Evolutionary conservation across 2,797 vertebrate species (phyloP).

Genomic region (Amazona ochrocephala): DNA sequence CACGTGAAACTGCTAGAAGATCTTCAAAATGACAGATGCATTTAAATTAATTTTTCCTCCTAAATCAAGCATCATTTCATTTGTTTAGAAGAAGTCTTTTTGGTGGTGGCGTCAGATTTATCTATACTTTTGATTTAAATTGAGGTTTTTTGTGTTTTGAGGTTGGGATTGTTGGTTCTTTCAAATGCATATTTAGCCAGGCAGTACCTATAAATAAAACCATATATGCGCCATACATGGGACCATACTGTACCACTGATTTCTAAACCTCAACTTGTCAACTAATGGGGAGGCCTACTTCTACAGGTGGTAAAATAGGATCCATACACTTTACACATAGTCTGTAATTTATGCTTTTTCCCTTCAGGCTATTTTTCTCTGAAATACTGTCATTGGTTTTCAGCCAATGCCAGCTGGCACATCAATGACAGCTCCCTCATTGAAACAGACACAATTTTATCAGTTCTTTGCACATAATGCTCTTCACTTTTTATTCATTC

Average conservation of each 20-base stretch:
- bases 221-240: not conserved
- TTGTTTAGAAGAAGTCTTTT: not conserved
- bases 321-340: not conserved
- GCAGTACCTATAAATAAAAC: not conserved
- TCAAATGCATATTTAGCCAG: not conserved
- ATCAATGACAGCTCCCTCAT: not conserved
- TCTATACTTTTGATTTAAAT: not conserved
- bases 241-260: not conserved
- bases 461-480: not conserved
- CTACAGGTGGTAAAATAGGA: not conserved
- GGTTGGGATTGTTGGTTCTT: not conserved
- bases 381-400: not conserved
- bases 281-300: not conserved
- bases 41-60: not conserved
- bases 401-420: not conserved
- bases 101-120: not conserved
- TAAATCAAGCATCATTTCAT: not conserved
- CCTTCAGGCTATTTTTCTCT: not conserved
- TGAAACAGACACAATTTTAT: not conserved
- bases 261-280: constrained; percentile 4
- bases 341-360: not conserved
- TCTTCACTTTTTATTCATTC: not conserved
- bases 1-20: not conserved
- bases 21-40: not conserved
- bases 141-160: not conserved